These are phyloP conservation scores for Micromys minutus DNA, from an alignment of 2,113 vertebrate genomes.

Conservation along the genomic window DNA sequence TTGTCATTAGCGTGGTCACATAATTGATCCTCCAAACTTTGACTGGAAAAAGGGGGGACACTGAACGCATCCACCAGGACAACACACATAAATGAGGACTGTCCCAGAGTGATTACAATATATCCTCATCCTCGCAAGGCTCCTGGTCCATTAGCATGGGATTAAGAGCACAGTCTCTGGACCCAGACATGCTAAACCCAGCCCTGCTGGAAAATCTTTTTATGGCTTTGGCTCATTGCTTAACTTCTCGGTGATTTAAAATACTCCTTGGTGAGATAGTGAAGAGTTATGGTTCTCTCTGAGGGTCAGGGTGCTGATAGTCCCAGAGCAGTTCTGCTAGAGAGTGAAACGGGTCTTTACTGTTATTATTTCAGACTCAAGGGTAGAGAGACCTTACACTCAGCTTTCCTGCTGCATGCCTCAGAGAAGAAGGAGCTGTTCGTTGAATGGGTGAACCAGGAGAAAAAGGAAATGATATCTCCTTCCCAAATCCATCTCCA, in stretches of 20 bases:
- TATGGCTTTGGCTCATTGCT: slow-evolving; percentile 7
- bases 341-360: background rate
- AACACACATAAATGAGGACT: background rate
- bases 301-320: background rate
- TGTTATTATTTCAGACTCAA: background rate
- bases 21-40: slow-evolving; percentile 52
- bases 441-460: slow-evolving; percentile 4
- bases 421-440: background rate
- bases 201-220: background rate
- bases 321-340: background rate
- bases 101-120: background rate
- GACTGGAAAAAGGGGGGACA: background rate
- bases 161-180: slow-evolving; percentile 1
- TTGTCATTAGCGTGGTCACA: background rate
- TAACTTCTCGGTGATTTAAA: slow-evolving; percentile 8
- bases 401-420: background rate
- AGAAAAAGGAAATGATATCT: background rate
- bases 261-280: background rate
- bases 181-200: slow-evolving; percentile 16
- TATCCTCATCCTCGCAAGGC: background rate
- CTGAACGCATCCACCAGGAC: background rate
- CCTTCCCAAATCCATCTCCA: slow-evolving; percentile 20
- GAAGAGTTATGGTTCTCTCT: background rate
- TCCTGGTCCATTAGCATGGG: background rate
- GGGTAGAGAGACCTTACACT: background rate